phyloP scores from a whole-genome alignment of 1,140 invertebrate species.

The Trichonephila clavipes region DNA sequence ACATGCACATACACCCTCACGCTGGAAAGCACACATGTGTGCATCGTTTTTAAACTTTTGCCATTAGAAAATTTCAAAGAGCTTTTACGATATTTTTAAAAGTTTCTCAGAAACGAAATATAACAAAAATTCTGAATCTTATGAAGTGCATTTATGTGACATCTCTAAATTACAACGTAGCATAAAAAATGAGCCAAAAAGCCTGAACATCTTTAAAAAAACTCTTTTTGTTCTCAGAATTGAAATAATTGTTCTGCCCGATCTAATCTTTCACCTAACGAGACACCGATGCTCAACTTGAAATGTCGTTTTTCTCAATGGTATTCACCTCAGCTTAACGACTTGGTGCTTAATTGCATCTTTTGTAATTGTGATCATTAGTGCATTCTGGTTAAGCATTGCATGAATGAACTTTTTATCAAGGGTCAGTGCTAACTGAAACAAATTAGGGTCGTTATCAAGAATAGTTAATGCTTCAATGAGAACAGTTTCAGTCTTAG shows the following conservation, averaged over 20 bases:
- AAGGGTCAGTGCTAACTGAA: not conserved
- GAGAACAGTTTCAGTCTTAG: not conserved
- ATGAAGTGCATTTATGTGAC: no score
- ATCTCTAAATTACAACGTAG: no score
- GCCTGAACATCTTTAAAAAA: no score
- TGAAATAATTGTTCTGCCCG: not conserved
- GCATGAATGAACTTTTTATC: slow-evolving; percentile 24
- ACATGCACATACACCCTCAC: no score
- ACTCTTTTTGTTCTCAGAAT: not conserved
- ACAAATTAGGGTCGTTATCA: not conserved
- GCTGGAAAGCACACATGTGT: no score
- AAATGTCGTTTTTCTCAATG: slow-evolving; percentile 25
- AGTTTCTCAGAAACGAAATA: no score
- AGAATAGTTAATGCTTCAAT: not conserved
- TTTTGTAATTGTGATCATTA: slow-evolving; percentile 31
- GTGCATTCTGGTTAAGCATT: not conserved
- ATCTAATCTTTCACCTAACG: not conserved
- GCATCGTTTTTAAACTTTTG: no score
- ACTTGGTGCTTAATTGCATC: slow-evolving; percentile 18
- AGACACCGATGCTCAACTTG: not conserved
- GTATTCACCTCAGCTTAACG: slow-evolving; percentile 20
- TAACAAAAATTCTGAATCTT: no score
- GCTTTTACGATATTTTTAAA: no score
- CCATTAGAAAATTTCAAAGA: no score
- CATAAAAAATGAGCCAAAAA: no score